Conservation (phyloP, 2,797 vertebrate species). For the Labroides dimidiatus region DNA sequence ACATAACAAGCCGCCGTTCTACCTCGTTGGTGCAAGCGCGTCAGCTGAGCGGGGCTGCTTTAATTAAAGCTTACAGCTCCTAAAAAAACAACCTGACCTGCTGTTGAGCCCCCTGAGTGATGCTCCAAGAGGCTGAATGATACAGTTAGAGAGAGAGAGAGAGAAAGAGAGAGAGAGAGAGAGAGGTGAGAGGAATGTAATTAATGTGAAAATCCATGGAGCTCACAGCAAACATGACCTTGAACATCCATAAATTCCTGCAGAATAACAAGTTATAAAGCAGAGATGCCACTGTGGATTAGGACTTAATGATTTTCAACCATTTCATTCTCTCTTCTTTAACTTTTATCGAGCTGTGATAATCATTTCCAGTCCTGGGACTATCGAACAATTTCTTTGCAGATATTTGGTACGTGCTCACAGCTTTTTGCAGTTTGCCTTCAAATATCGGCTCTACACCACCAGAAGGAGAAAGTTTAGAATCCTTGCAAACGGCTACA, state of each 20-base stretch:
- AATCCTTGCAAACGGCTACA: too few relatives aligned
- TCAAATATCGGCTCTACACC: too few relatives aligned
- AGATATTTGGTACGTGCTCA: too few relatives aligned
- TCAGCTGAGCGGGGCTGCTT: constrained; percentile 46
- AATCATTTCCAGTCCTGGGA: neutral
- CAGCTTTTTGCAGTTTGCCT: too few relatives aligned
- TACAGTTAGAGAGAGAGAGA: neutral
- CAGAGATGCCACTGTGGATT: neutral
- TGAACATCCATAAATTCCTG: constrained; percentile 14
- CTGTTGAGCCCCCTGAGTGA: constrained; percentile 1
- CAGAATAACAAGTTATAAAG: constrained; percentile 6
- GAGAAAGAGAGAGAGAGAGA: neutral
- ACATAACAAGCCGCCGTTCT: constrained; percentile 56
- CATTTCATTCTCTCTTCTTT: neutral
- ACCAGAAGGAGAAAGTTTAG: too few relatives aligned
- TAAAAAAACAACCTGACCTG: constrained; percentile 12
- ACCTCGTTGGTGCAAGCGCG: constrained; percentile 37
- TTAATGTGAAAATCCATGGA: constrained; percentile 13
- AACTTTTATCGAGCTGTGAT: neutral
- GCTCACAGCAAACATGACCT: constrained; percentile 4
- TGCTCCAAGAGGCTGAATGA: neutral
- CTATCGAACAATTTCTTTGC: neutral
- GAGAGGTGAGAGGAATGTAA: constrained; percentile 5
- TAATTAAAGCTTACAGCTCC: constrained; percentile 53
- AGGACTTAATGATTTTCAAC: neutral